Base-by-base conservation (phyloP, 2,888 invertebrate species). In the Entomobrya multifasciata region DNA sequence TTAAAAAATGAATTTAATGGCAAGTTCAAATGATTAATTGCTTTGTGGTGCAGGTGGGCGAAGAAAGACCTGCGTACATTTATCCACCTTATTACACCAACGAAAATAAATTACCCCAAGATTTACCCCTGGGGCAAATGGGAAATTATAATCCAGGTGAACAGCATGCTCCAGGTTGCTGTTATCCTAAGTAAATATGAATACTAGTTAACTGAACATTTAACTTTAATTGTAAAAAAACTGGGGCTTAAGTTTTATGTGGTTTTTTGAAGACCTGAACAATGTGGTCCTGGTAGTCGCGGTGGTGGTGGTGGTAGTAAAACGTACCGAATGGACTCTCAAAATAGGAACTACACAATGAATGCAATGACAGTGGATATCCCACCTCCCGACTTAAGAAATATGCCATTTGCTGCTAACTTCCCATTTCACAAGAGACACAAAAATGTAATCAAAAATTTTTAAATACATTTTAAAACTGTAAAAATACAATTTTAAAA, bases 11-110 rank as follows among this genome's bases (percentile, higher is more conserved):
- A 44, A 70, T 10, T 44, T 44, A n/a, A n/a, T 55, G 27, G 30
- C 5, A 0, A 25, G 52, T 47, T 2, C n/a, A 57, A 11, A 49
- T 22, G 52, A 52, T 25, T 52, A 47, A 17, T 30, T 36, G 4
- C 11, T 22, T 55, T 76, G 22, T n/a, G n/a, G n/a, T 13, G 15
- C 76, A 89, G 89, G 82, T 83, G 6, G 89, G 89, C n/a, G 86
- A 87, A 86, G 89, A 89, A 55, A 44, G 88, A 22, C 88, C 89
- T 4, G 87, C 88, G 13, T 89, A 87, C 55, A 86, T 89, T 72
- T 89, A 86, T 25, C 89, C 89, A 27, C 78, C 88, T 4, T 77
- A 67, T 17, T 89, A 83, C 41, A 87, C 88, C 0, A 82, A 85
- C 79, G 85, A 89, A 87, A 87, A 86, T 60, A 62, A 81, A n/a